phyloP scores from a whole-genome alignment of 1,140 invertebrate species.

The Teleogryllus occipitalis region DNA sequence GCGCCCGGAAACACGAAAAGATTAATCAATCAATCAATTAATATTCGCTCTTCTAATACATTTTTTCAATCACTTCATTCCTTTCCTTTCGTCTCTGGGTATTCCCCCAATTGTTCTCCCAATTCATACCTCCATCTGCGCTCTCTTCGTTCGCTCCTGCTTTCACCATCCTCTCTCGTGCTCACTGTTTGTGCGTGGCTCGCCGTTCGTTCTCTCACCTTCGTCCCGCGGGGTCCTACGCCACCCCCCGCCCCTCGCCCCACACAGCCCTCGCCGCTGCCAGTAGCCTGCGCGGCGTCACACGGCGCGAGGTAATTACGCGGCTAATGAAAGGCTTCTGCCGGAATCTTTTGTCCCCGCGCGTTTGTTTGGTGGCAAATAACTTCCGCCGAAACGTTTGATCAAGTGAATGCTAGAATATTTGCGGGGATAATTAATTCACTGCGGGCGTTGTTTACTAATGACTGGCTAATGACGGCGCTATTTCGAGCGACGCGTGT shows the following conservation, averaged over 20 bases:
- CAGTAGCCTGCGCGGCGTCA: background rate
- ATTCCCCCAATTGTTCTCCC: too few species aligned
- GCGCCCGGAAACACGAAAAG: too few species aligned
- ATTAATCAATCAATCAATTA: too few species aligned
- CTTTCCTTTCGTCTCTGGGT: too few species aligned
- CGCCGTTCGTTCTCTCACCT: background rate
- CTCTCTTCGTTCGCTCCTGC: too few species aligned
- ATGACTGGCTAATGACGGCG: background rate
- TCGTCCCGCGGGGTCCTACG: background rate
- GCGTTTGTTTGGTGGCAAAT: background rate
- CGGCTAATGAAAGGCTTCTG: constrained; percentile 3
- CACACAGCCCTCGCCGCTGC: background rate
- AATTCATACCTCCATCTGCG: too few species aligned
- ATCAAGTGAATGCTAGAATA: constrained; percentile 1
- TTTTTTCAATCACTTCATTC: too few species aligned
- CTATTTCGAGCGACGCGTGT: background rate
- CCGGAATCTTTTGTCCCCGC: background rate
- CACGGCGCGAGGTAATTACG: background rate
- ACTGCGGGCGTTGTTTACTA: background rate
- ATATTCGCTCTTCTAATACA: too few species aligned
- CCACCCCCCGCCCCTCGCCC: too few species aligned
- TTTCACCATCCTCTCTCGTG: too few species aligned
- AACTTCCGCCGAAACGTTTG: background rate
- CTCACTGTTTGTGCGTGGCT: too few species aligned
- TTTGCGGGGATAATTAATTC: background rate